Conservation (phyloP, 2,113 vertebrate genomes). For the Psettodes erumei region DNA sequence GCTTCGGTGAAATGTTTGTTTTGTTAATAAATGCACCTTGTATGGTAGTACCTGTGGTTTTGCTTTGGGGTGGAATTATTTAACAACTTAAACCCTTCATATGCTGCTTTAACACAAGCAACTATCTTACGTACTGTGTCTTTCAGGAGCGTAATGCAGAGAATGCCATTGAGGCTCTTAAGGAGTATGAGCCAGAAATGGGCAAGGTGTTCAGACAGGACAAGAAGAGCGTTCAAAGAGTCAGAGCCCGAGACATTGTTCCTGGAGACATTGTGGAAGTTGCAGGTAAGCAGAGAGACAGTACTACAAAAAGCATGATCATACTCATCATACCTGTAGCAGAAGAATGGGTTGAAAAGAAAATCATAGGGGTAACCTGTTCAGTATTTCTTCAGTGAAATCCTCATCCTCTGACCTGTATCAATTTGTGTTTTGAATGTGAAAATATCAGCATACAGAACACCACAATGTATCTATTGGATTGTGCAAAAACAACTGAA, state of each 20-base stretch:
- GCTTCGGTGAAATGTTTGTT: not conserved
- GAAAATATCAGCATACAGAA: not conserved
- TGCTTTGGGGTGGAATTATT: not conserved
- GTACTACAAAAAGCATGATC: not conserved
- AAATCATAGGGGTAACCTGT: not conserved
- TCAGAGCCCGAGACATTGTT: slow-evolving; percentile 83
- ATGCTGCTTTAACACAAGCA: not conserved
- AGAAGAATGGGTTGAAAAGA: not conserved
- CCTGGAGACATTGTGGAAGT: slow-evolving; percentile 87
- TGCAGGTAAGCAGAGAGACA: slow-evolving; percentile 72
- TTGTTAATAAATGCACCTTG: not conserved
- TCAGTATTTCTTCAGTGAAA: not conserved
- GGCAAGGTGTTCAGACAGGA: slow-evolving; percentile 86
- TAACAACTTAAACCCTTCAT: too few species aligned
- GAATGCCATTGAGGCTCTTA: slow-evolving; percentile 85
- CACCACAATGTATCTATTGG: not conserved
- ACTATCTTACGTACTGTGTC: not conserved
- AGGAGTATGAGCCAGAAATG: slow-evolving; percentile 87
- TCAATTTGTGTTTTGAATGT: not conserved
- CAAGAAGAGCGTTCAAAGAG: slow-evolving; percentile 84
- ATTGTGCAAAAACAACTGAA: not conserved
- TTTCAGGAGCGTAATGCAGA: slow-evolving; percentile 85
- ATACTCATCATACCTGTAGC: not conserved
- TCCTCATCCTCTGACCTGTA: not conserved
- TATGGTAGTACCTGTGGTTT: not conserved